Evolutionary conservation across 2,888 invertebrate species (phyloP), one percentile per base, ranked within the genome.

Genomic region (Villa cingulata): DNA sequence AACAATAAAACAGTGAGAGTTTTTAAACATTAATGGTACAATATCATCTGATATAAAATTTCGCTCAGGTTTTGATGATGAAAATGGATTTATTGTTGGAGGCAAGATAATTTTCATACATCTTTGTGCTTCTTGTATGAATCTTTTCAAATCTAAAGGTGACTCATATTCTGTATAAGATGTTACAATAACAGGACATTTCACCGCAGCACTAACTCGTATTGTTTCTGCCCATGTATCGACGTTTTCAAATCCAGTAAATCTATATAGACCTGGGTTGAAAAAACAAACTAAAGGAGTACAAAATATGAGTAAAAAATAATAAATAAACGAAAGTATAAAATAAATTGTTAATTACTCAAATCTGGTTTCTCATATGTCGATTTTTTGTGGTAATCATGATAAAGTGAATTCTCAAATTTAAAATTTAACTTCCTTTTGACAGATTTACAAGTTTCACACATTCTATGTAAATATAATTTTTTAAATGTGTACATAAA

Each of bases 1-100:
- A 18, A 81, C 63, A 50, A 81, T 68, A 57, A 74, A 70, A 53
- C 73, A 71, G 63, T 74, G 81, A 63, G 77, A 78, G 66, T 84
- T 85, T 60, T 83, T 84, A 58, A 81, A 84, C 59, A 83, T 73
- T 48, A 85, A 65, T 0, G 84, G 83, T 41, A 73, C 75, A 41
- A 76, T 74, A 51, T 83, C 78, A 56, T 84, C 84, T 7, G 81
- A 80, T 15, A 84, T 79, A 53, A 85, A 83, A 59, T 84, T 85
- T 42, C 83, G 73, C 55, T 83, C 82, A 0, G 84, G 84, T 52
- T 81, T 74, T 0, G 78, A 72, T 39, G 83, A 82, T 1, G 80
- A 72, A 56, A 78, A 84, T 0, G 76, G 76, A 65, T 85, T 85
- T 34, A 65, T 66, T 15, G 70, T 70, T 0, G 80, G 76, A 10